Percentiles rank a stretch among this genome's conserved stretches.
These are phyloP conservation scores for Sebastes flavidus DNA, from an alignment of 2,797 vertebrate genomes.

Conservation along the genomic window DNA sequence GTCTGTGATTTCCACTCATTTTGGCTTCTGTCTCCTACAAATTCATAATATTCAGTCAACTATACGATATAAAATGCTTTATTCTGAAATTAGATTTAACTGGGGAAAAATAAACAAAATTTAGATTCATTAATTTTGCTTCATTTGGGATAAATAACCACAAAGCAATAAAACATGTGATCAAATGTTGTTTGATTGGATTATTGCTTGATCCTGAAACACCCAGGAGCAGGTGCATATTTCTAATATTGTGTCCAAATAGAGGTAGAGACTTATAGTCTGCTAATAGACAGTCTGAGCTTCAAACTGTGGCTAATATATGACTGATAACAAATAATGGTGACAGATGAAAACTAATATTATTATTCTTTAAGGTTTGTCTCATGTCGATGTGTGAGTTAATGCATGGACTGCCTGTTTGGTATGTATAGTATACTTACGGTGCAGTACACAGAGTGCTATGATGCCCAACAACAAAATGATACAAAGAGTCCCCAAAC, in stretches of 20 bases:
- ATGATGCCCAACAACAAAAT: slow-evolving; percentile 43
- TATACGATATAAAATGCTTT: background rate
- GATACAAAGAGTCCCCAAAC: slow-evolving; percentile 49
- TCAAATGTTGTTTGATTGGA: too few relatives aligned
- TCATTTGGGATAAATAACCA: background rate
- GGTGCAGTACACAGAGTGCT: background rate
- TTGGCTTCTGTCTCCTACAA: too few relatives aligned
- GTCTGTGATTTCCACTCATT: too few relatives aligned
- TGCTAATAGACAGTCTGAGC: background rate
- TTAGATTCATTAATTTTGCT: background rate
- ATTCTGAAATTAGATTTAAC: background rate
- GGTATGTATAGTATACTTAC: slow-evolving; percentile 56
- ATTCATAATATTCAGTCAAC: too few relatives aligned
- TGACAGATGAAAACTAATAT: background rate
- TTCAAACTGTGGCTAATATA: rapidly evolving
- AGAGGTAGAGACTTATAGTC: too few relatives aligned
- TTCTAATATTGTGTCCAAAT: background rate
- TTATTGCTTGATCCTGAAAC: too few relatives aligned
- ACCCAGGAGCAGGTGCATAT: too few relatives aligned
- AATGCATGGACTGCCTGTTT: background rate
- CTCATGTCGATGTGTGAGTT: background rate
- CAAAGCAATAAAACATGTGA: too few relatives aligned
- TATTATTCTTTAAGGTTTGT: background rate
- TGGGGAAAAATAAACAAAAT: background rate
- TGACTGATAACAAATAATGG: background rate